Evolutionary conservation across 2,888 invertebrate genomes (phyloP).

Genomic region (Aphidius colemani): DNA sequence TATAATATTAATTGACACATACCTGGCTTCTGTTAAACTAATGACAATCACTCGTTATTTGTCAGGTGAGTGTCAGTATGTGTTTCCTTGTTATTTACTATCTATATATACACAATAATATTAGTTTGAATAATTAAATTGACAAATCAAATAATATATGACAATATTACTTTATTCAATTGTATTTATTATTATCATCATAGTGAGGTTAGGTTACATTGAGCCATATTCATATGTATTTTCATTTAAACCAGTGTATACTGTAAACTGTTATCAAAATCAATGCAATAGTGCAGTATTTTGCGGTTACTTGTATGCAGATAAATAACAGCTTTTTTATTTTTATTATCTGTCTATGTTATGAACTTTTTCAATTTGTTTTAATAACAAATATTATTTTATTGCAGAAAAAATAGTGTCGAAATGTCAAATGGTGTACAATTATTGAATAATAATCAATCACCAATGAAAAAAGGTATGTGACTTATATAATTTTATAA

Average conservation of each 20-base stretch:
- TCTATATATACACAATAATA: background rate
- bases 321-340: constrained; percentile 10
- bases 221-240: background rate
- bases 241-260: background rate
- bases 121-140: background rate
- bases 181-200: background rate
- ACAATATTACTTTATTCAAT: background rate
- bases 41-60: no score
- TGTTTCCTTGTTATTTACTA: no score
- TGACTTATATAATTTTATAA: background rate
- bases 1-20: no score
- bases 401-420: background rate
- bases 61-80: no score
- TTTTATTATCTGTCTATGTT: no score
- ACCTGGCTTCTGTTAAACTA: no score
- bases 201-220: constrained; percentile 17
- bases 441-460: constrained; percentile 42
- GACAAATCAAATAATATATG: background rate
- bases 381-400: no score
- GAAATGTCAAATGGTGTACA: constrained; percentile 49
- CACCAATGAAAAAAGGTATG: constrained; percentile 41
- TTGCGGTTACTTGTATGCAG: constrained; percentile 30
- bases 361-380: no score
- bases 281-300: constrained; percentile 47
- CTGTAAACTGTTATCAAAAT: constrained; percentile 47